Evolutionary conservation across 2,888 invertebrate species (phyloP).

Genomic region (Vannuccia rotundouncinata): DNA sequence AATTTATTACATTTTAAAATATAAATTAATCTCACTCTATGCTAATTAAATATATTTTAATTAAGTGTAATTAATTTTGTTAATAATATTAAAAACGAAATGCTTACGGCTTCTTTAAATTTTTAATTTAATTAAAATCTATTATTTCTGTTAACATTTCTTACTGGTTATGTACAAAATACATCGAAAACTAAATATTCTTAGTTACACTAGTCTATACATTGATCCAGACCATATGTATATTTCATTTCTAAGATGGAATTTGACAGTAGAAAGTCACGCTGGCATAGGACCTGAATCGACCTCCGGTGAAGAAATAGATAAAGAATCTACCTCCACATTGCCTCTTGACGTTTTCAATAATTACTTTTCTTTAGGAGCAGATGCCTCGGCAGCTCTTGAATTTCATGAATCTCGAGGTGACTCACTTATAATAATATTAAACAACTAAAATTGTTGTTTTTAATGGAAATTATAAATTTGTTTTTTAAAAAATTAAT

Average conservation of each 20-base stretch:
- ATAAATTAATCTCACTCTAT: no score
- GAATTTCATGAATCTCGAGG: conserved; percentile 84
- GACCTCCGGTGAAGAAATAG: conserved; percentile 1
- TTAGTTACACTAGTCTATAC: no score
- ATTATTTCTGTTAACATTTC: no score
- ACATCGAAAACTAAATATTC: not conserved
- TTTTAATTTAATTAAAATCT: no score
- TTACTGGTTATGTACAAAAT: not conserved
- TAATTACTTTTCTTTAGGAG: conserved; percentile 95
- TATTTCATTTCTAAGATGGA: conserved; percentile 40
- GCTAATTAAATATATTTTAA: no score
- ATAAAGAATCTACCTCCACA: conserved; percentile 27
- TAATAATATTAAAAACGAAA: no score
- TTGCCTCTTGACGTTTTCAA: conserved; percentile 68
- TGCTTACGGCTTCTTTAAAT: no score
- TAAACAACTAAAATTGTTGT: not conserved
- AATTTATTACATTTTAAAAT: no score
- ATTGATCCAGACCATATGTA: no score
- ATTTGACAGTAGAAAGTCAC: conserved; percentile 37
- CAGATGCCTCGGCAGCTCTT: conserved; percentile 93
- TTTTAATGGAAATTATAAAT: not conserved
- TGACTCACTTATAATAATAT: conserved; percentile 6
- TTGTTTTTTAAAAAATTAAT: not conserved
- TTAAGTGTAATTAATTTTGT: no score
- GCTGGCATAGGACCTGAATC: not conserved